Conservation (phyloP, 2,888 invertebrate genomes). For the Spodoptera exigua region DNA sequence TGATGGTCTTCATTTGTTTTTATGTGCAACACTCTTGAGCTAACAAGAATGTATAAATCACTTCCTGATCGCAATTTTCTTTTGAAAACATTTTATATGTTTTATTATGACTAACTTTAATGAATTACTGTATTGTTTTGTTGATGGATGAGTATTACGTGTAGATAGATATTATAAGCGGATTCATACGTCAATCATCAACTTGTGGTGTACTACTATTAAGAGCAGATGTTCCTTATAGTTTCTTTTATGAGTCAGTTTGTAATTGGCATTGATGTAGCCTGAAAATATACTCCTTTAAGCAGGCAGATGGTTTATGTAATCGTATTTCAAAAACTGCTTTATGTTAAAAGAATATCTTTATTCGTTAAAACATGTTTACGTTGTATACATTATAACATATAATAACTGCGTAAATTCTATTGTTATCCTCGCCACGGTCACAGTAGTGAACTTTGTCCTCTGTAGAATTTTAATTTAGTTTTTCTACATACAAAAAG, state of each 20-base stretch:
- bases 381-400: too few relatives aligned
- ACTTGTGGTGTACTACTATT: too few relatives aligned
- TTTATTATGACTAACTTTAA: slow-evolving; percentile 6
- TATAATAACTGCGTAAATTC: background rate
- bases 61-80: slow-evolving; percentile 9
- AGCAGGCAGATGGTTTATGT: background rate
- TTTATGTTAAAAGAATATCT: background rate
- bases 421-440: slow-evolving; percentile 9
- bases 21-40: background rate
- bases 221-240: background rate
- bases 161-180: slow-evolving; percentile 3
- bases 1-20: too few relatives aligned
- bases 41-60: background rate
- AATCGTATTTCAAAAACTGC: too few relatives aligned
- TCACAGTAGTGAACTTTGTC: slow-evolving; percentile 5
- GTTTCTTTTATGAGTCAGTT: slow-evolving; percentile 16
- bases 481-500: background rate
- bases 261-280: slow-evolving; percentile 17
- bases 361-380: background rate
- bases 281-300: slow-evolving; percentile 5
- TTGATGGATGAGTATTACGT: slow-evolving; percentile 1
- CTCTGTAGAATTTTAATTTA: slow-evolving; percentile 10
- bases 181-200: background rate
- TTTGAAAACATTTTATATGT: slow-evolving; percentile 10
- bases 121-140: background rate